These are phyloP conservation scores for Drosophila emarginata DNA, from an alignment of 2,888 invertebrate species.

Conservation along the genomic window DNA sequence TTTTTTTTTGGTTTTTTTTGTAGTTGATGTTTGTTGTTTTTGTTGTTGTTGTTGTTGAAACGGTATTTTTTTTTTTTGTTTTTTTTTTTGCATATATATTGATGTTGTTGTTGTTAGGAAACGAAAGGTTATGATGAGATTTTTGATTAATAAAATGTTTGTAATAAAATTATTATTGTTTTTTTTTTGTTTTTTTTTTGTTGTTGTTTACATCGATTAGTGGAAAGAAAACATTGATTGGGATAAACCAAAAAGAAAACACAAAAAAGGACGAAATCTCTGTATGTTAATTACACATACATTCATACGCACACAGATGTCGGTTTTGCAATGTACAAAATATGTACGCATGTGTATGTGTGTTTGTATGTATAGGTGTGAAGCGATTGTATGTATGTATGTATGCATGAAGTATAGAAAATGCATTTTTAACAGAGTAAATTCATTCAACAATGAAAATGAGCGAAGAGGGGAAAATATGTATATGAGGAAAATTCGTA, in stretches of 20 bases:
- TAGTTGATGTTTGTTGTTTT: conserved; percentile 15
- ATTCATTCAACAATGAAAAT: conserved; percentile 14
- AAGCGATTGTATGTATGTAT: background rate
- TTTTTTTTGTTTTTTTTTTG: conserved; percentile 2
- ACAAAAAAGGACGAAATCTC: conserved; percentile 48
- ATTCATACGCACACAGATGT: conserved; percentile 35
- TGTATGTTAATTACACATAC: conserved; percentile 30
- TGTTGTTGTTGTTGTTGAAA: conserved; percentile 42
- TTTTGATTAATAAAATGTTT: conserved; percentile 71
- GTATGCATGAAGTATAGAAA: conserved; percentile 3
- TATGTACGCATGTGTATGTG: conserved; percentile 25
- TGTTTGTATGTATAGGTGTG: conserved; percentile 9
- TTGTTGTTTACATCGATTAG: conserved; percentile 9
- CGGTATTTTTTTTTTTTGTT: conserved; percentile 41
- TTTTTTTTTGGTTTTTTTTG: conserved; percentile 39
- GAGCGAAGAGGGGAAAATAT: background rate
- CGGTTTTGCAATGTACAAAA: conserved; percentile 8
- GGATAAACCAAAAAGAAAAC: conserved; percentile 40
- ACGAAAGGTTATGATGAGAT: conserved; percentile 75
- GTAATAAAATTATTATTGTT: conserved; percentile 44
- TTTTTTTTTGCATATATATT: conserved; percentile 53
- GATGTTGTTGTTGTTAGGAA: conserved; percentile 57
- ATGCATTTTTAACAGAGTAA: conserved; percentile 25
- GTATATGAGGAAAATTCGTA: background rate
- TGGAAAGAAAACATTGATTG: conserved; percentile 57